Base-by-base conservation (phyloP, 64 coral and sea anemone species). In the Dendronephthya gigantea region DNA sequence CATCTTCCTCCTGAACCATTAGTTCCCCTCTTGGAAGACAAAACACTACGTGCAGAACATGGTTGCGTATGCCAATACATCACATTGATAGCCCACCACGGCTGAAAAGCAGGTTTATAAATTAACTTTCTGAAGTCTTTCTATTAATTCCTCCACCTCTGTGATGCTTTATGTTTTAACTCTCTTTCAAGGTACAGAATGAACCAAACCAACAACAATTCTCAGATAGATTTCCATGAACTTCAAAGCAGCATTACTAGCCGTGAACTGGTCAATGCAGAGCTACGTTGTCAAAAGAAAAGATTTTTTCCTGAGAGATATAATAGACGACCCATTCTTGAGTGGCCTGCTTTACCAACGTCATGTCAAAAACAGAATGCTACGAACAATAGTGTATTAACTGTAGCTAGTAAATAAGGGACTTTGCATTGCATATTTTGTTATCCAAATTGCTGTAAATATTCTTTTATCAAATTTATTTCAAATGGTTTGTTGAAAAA, bases 21-120 rank as follows among this genome's bases (percentile, higher is more conserved):
- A 36, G 92, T 98, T 22, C 95, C 95, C 95, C 95, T 27, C 92
- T 93, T 4, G 95, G 95, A 29, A 84, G 95, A 43, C 92, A 93
- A n/a, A 90, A 90, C 1, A 91, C 92, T 0, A 43, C 91, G 14
- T 98, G 92, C 33, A 93, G 86, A 33, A 98, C 92, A 40, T 98
- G 95, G 95, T 92, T 93, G 16, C 49, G 92, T 84, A 98, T 98
- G 95, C 89, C 93, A 28, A 62, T 98, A 41, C 92, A 98, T 83
- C 86, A 93, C 13, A 91, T 98, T 65, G 90, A 93, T 83, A 98
- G 95, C 89, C 87, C 88, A 40, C 55, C 93, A n/a, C 87, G 95
- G 47, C 84, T 85, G 41, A 90, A 84, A 49, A 98, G 95, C 83
- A 87, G 95, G 95, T 96, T 34, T 70, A 88, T 84, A 36, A 66